Conservation (phyloP, 2,113 vertebrate genomes). For the Aspiorhynchus laticeps region DNA sequence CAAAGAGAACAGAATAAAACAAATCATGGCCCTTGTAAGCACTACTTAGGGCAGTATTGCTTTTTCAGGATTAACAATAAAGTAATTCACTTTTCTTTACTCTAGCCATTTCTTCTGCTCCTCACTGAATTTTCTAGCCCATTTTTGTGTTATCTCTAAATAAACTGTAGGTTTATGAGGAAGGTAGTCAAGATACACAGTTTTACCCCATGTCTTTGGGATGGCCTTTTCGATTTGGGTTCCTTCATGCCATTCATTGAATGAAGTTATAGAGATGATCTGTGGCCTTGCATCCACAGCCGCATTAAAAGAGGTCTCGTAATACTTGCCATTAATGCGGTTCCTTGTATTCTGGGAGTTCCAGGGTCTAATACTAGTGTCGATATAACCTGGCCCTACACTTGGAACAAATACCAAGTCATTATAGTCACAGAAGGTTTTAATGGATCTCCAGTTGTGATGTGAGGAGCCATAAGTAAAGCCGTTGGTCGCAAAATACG, state of each 20-base stretch:
- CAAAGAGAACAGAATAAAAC: background rate
- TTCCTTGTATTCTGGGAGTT: constrained; percentile 94
- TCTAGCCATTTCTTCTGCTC: constrained; percentile 84
- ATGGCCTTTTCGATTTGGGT: constrained; percentile 96
- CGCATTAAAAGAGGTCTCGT: constrained; percentile 86
- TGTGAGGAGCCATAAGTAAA: constrained; percentile 96
- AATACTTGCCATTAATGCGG: constrained; percentile 94
- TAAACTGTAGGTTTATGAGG: constrained; percentile 90
- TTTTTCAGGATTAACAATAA: background rate
- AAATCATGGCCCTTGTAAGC: background rate
- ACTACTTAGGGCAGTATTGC: background rate
- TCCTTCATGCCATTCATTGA: constrained; percentile 99
- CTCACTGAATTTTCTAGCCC: constrained; percentile 87
- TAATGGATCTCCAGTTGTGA: constrained; percentile 87
- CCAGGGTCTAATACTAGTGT: constrained; percentile 96
- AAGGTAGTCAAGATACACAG: constrained; percentile 89
- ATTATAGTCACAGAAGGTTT: constrained; percentile 88
- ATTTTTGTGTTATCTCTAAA: constrained; percentile 91
- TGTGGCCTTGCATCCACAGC: constrained; percentile 84
- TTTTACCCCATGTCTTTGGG: constrained; percentile 80
- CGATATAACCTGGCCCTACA: constrained; percentile 93
- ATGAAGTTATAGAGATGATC: constrained; percentile 93
- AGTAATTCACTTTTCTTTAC: constrained; percentile 45
- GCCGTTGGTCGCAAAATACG: constrained; percentile 96
- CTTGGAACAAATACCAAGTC: constrained; percentile 93